Percentiles rank a stretch among this genome's conserved stretches.
phyloP scores from a whole-genome alignment of 2,888 invertebrate species.

The Calephelis perditalis region DNA sequence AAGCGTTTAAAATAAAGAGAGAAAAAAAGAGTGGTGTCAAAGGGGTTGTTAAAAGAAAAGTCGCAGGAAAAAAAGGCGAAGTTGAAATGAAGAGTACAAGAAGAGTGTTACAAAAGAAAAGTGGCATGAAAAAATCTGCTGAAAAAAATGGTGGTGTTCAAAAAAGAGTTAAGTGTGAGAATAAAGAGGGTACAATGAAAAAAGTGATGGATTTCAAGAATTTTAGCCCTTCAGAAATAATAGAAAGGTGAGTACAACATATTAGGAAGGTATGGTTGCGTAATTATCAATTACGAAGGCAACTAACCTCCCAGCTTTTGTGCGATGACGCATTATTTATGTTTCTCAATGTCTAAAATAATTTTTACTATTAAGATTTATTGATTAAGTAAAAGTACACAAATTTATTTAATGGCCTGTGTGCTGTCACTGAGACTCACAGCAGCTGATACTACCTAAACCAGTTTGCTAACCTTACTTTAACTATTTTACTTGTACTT shows the following conservation, averaged over 20 bases:
- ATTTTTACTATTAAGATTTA: too few relatives aligned
- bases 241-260: background rate
- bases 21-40: conserved; percentile 1
- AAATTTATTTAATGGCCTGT: too few relatives aligned
- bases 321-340: too few relatives aligned
- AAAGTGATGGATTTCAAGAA: conserved; percentile 13
- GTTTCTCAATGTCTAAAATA: too few relatives aligned
- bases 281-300: background rate
- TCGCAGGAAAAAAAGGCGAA: background rate
- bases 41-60: background rate
- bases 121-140: conserved; percentile 1
- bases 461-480: too few relatives aligned
- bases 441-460: too few relatives aligned
- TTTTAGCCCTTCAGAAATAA: conserved; percentile 2
- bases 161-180: conserved; percentile 5
- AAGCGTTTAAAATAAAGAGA: background rate
- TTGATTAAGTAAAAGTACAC: too few relatives aligned
- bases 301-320: too few relatives aligned
- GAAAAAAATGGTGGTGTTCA: background rate
- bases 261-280: background rate
- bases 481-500: too few relatives aligned
- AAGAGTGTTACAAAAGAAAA: conserved; percentile 3
- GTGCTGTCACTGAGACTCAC: too few relatives aligned
- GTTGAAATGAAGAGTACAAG: conserved; percentile 2
- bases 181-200: conserved; percentile 12